Percentiles rank a stretch among this genome's conserved stretches.
phyloP scores from a whole-genome alignment of 23 tunicate genomes.

The Trididemnum nubilum region DNA sequence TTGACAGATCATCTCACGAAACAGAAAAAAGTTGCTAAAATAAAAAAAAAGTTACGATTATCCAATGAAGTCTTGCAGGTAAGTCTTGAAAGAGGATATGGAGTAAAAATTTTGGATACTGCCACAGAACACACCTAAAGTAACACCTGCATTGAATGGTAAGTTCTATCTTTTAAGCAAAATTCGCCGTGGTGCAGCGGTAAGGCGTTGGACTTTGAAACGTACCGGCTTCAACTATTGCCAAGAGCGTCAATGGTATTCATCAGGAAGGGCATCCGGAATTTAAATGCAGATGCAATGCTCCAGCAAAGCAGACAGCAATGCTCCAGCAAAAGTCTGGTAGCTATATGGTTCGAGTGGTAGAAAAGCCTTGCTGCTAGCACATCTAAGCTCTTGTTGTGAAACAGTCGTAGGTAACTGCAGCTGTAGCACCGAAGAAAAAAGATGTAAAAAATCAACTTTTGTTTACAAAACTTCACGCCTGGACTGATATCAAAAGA shows the following conservation, averaged over 20 bases:
- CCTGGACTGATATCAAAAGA: background rate
- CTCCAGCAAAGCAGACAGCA: too few relatives aligned
- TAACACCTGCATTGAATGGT: background rate
- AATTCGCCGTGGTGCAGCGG: background rate
- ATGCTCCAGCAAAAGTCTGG: background rate
- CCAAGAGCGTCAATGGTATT: background rate
- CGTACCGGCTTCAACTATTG: background rate
- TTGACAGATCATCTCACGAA: background rate
- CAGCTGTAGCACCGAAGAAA: background rate
- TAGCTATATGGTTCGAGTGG: slow-evolving; percentile 1
- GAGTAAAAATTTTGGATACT: too few relatives aligned
- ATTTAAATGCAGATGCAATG: too few relatives aligned
- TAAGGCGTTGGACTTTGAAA: slow-evolving; percentile 1
- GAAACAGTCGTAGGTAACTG: slow-evolving; percentile 1
- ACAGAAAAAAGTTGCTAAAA: background rate
- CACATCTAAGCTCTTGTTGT: background rate
- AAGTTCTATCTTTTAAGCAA: background rate
- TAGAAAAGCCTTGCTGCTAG: background rate
- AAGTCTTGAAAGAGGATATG: too few relatives aligned
- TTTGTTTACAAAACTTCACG: background rate
- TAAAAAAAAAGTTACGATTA: background rate
- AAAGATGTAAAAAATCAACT: background rate
- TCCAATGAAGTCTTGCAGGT: slow-evolving; percentile 1
- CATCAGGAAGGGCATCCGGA: background rate
- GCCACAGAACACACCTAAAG: background rate